Base-by-base conservation (phyloP, 2,888 invertebrate genomes). In the Drosophila multiciliata region DNA sequence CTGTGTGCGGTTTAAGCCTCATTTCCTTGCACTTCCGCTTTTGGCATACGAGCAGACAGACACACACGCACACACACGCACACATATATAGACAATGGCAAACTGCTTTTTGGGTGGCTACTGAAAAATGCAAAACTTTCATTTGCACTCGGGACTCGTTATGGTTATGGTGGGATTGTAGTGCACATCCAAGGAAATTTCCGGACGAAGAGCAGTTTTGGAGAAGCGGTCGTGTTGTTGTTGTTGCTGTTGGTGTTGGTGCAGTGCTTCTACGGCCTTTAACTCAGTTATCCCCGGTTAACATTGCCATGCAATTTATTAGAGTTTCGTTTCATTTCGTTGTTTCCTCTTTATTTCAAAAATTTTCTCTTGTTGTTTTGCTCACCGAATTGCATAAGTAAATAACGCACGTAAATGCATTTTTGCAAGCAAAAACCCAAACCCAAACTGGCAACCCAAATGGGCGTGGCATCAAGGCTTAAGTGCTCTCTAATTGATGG, bases 81-180 rank as follows among this genome's bases (percentile, higher is more conserved):
- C 62, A 83, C 66, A 72, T 53, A 36, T 55, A 79, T 64, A 76
- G 85, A 87, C 72, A 78, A 78, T 84, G 73, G 73, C 63, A 69
- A 69, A 85, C 75, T 77, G 83, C 81, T 74, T 77, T 80, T 80
- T 73, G 73, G 77, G 29, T 33, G 75, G 55, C 71, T 85, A 69
- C 66, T 87, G 82, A 87, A 83, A 83, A 87, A 83, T 83, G 82
- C 88, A 83, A 87, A 83, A 83, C 83, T 87, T 83, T 83, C 83
- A 83, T 83, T 83, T 87, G 80, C 88, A 79, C 82, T 83, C 78
- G 84, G 36, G 73, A 72, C 78, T 84, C 66, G 85, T 75, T 84
- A 75, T 70, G 62, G 33, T 52, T 84, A 73, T 70, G 62, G 33
- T 52, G 58, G 38, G 35, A 45, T n/a, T 11, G 36, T 29, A 23